These are phyloP conservation scores for Odocoileus hemionus DNA, from an alignment of 2,113 vertebrate genomes.

Conservation along the genomic window DNA sequence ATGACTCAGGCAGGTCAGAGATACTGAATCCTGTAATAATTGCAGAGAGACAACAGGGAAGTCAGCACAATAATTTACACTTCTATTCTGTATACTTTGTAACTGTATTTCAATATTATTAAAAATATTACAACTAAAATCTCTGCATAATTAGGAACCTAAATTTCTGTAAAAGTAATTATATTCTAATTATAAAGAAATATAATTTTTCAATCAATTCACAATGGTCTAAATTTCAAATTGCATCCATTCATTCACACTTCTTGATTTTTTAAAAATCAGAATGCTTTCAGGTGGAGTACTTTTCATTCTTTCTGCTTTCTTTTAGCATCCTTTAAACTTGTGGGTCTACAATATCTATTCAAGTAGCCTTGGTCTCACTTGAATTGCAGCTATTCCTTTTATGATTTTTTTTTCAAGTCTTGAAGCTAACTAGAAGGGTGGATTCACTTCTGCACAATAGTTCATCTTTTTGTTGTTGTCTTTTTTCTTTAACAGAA, in stretches of 20 bases:
- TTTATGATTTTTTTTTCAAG: not conserved
- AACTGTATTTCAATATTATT: not conserved
- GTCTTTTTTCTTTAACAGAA: not conserved
- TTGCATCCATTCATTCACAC: not conserved
- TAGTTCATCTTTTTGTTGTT: not conserved
- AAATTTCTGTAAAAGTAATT: not conserved
- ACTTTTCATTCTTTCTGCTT: not conserved
- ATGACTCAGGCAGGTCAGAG: not conserved
- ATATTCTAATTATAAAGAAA: not conserved
- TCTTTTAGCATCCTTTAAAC: not conserved
- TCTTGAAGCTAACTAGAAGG: not conserved
- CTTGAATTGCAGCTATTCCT: not conserved
- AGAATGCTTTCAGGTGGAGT: not conserved
- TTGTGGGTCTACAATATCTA: not conserved
- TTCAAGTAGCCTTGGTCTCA: not conserved
- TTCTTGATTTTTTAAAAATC: not conserved
- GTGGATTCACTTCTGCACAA: not conserved
- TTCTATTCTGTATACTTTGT: not conserved
- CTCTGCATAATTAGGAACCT: not conserved
- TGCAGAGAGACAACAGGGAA: not conserved
- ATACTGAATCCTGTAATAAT: not conserved
- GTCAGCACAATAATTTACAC: not conserved
- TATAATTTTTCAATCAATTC: not conserved
- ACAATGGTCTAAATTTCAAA: not conserved
- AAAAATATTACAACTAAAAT: not conserved